Conservation (phyloP, 2,113 vertebrate genomes). For the Melanocharis versteri region DNA sequence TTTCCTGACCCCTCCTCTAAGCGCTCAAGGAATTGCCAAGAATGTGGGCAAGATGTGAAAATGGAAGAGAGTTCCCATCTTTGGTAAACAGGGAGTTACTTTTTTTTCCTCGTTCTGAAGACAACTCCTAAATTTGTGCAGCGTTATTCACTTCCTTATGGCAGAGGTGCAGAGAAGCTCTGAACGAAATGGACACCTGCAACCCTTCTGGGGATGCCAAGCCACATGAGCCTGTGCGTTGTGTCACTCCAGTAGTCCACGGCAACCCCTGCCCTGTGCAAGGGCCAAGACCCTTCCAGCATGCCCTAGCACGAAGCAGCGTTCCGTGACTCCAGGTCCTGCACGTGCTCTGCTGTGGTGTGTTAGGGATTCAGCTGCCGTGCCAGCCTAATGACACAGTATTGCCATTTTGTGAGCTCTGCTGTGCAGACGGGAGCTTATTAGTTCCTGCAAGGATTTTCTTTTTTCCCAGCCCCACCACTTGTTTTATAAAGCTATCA, state of each 20-base stretch:
- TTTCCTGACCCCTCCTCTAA: background rate
- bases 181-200: background rate
- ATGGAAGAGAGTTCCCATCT: background rate
- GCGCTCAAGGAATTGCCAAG: background rate
- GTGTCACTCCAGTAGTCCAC: accelerated
- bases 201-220: accelerated
- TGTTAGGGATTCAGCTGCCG: background rate
- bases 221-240: accelerated
- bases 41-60: background rate
- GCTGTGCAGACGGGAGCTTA: background rate
- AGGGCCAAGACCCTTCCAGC: background rate
- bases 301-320: accelerated
- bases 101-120: background rate
- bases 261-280: accelerated
- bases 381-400: conserved; percentile 4
- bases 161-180: background rate
- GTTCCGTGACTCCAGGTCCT: background rate
- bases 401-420: conserved; percentile 27
- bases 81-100: accelerated
- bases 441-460: conserved; percentile 12
- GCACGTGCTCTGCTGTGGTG: background rate
- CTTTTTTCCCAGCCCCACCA: background rate
- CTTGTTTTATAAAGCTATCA: conserved; percentile 20
- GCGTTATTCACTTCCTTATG: background rate
- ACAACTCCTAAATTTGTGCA: background rate